These are phyloP conservation scores for Daboia siamensis DNA, from an alignment of 2,113 vertebrate genomes.

Conservation along the genomic window DNA sequence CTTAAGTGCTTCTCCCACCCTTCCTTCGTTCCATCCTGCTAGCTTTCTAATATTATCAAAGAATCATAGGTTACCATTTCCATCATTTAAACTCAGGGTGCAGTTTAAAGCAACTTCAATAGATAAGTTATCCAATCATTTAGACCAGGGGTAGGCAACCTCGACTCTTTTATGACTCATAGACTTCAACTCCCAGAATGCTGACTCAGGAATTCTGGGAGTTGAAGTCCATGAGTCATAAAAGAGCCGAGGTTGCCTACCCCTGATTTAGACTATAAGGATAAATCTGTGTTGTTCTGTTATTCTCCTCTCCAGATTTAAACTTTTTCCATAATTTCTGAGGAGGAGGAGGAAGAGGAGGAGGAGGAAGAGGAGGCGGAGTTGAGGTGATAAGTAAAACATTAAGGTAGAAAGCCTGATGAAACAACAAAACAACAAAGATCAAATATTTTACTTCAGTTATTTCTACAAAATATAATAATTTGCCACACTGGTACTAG, in stretches of 20 bases:
- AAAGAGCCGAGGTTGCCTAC: too few relatives aligned
- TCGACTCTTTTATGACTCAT: too few relatives aligned
- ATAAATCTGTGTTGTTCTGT: neutral
- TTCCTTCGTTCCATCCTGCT: neutral
- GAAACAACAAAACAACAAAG: neutral
- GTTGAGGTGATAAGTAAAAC: neutral
- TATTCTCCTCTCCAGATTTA: neutral
- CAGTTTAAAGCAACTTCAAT: neutral
- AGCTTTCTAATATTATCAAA: neutral
- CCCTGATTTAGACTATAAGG: neutral
- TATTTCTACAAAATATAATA: neutral
- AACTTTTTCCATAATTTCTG: neutral
- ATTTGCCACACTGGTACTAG: neutral
- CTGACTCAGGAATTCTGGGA: too few relatives aligned
- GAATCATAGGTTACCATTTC: neutral
- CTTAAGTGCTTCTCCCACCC: neutral
- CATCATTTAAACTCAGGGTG: neutral
- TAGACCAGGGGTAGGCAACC: neutral
- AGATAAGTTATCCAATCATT: neutral
- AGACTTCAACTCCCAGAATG: too few relatives aligned
- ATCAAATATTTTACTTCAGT: neutral
- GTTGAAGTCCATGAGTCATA: too few relatives aligned
- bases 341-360: too few relatives aligned
- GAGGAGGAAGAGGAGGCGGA: too few relatives aligned
- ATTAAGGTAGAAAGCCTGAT: neutral